phyloP scores from a whole-genome alignment of 2,797 vertebrate species.

The Carduelis carduelis region DNA sequence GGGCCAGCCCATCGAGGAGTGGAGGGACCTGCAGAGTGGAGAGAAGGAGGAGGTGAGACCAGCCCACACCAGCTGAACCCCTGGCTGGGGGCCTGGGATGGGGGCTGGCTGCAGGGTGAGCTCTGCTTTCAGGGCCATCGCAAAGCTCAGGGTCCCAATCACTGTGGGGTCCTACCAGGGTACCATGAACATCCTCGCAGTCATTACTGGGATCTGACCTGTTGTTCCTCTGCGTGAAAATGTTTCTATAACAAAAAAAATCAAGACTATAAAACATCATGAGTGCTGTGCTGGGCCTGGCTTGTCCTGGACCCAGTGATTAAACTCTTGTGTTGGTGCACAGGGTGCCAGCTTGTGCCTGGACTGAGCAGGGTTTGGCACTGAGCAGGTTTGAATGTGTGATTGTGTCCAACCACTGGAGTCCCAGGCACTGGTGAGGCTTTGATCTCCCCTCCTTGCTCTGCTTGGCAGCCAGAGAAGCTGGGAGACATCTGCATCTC shows the following conservation, averaged over 20 bases:
- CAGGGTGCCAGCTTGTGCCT: not conserved
- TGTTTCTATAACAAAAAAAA: not conserved
- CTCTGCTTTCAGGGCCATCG: not conserved
- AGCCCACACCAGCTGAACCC: not conserved
- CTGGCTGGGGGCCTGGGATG: not conserved
- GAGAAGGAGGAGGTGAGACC: constrained; percentile 94
- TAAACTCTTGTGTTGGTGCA: not conserved
- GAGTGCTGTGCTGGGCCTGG: not conserved
- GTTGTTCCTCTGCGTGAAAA: not conserved
- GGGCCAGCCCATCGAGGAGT: constrained; percentile 94
- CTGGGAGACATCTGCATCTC: constrained; percentile 98
- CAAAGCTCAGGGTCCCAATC: accelerated
- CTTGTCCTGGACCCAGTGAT: not conserved
- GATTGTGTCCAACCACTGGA: accelerated
- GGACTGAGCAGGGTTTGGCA: not conserved
- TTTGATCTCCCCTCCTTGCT: not conserved
- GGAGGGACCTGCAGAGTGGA: constrained; percentile 92
- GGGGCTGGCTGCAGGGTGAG: not conserved
- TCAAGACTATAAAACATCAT: not conserved
- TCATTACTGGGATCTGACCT: not conserved
- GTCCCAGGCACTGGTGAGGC: not conserved
- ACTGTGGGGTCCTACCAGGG: not conserved
- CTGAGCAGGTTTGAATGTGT: too few relatives aligned
- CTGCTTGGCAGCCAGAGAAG: constrained; percentile 87
- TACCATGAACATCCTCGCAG: accelerated